phyloP scores from a whole-genome alignment of 1,140 invertebrate genomes.

The Conus ventricosus region DNA sequence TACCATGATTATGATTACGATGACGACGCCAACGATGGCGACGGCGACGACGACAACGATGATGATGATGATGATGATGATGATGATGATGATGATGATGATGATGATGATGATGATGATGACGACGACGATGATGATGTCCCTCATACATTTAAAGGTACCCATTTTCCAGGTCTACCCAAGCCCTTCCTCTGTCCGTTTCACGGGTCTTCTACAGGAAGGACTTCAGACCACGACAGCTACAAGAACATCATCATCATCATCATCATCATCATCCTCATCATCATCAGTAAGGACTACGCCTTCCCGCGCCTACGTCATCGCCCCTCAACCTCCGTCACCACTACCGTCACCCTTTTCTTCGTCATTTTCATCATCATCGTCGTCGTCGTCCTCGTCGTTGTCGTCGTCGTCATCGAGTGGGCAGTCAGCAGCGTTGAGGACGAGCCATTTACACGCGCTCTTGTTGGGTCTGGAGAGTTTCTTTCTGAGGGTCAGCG shows the following conservation, averaged over 20 bases:
- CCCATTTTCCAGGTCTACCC: constrained; percentile 38
- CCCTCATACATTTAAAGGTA: too few species aligned
- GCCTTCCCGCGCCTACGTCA: background rate
- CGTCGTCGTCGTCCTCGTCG: background rate
- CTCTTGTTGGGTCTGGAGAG: constrained; percentile 44
- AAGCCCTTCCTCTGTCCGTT: constrained; percentile 34
- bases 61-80: too few species aligned
- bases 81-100: too few species aligned
- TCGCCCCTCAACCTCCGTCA: background rate
- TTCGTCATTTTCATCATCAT: background rate
- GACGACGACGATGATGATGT: too few species aligned
- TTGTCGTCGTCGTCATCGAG: background rate
- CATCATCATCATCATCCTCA: background rate
- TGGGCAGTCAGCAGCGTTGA: background rate
- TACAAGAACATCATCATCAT: background rate
- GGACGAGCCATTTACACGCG: constrained; percentile 35
- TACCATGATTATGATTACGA: too few species aligned
- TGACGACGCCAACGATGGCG: too few species aligned
- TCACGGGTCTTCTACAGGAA: constrained; percentile 36
- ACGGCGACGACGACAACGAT: too few species aligned
- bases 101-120: too few species aligned
- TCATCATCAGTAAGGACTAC: background rate
- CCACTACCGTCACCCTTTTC: background rate
- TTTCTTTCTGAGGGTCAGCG: constrained; percentile 37
- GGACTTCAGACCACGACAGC: background rate